Evolutionary conservation across 2,888 invertebrate species (phyloP), one percentile per base, ranked within the genome.

Genomic region (Meliscaeva auricollis): DNA sequence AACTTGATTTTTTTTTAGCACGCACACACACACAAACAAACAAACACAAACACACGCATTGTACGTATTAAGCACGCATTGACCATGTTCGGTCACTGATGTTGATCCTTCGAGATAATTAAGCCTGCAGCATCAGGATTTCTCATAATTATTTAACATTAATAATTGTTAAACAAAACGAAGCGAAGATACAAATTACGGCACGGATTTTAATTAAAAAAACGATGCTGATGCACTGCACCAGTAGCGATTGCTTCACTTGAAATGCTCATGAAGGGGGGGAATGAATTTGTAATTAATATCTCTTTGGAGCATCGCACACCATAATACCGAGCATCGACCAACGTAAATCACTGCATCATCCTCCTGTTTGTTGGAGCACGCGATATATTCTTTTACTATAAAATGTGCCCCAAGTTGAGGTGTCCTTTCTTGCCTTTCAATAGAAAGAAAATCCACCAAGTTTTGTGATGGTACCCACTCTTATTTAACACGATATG

Each of bases 151-250:
- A 60, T 79, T 74, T 79, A 56, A 70, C 74, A 74, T 62, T 73
- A 79, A n/a, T n/a, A n/a, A 83, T 74, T 79, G 74, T 69, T 74
- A 56, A 69, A 48, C 74, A 66, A 32, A 56, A 50, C 58, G 32
- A 50, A 77, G 50, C 58, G 32, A 69, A 76, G 35, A 54, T 48
- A 68, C 32, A 76, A 69, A 81, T 77, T 68, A 58, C 81, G 20
- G 58, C 62, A 58, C 81, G 20, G 58, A 13, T 81, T 85, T 85
- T 68, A 85, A 81, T 81, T 81, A 81, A 85, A 81, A 85, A 81
- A 73, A 26, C 41, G 76, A 81, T 32, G 64, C 26, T 32, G 46
- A 17, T 81, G 81, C 76, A 76, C 66, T 80, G 73, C 72, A 58
- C 7, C 38, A 38, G 74, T 26, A 69, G 30, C 44, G 46, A 20